These are phyloP conservation scores for Drosophila nebulosa DNA, from an alignment of 1,140 invertebrate genomes.

Conservation along the genomic window DNA sequence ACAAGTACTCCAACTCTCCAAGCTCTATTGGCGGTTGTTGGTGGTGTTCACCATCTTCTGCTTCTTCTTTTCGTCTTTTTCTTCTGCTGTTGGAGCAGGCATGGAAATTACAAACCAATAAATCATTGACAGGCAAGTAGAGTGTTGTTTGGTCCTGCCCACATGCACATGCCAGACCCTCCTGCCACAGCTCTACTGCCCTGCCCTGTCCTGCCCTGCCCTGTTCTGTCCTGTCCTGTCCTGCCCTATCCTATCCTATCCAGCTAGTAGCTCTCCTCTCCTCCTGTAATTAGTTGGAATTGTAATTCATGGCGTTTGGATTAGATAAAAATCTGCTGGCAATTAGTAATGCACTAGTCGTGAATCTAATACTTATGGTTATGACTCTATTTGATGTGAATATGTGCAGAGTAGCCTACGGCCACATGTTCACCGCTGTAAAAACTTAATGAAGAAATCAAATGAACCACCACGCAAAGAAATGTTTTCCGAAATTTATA, in stretches of 20 bases:
- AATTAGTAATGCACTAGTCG: slow-evolving; percentile 70
- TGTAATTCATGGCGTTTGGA: slow-evolving; percentile 75
- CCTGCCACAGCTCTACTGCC: slow-evolving; percentile 25
- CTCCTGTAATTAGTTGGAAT: slow-evolving; percentile 74
- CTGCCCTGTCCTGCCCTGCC: slow-evolving; percentile 4
- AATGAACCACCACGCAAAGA: background rate
- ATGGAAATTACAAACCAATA: slow-evolving; percentile 78
- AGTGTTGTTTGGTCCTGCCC: slow-evolving; percentile 20
- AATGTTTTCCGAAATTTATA: too few species aligned
- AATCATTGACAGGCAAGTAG: slow-evolving; percentile 57
- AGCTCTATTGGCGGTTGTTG: background rate
- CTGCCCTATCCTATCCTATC: background rate
- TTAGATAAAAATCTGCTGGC: slow-evolving; percentile 76
- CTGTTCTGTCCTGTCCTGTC: background rate
- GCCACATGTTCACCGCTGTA: background rate
- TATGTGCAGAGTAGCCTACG: background rate
- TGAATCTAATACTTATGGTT: slow-evolving; percentile 50
- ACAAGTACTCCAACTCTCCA: slow-evolving; percentile 8
- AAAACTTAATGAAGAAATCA: background rate
- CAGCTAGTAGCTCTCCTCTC: slow-evolving; percentile 8
- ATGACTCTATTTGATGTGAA: slow-evolving; percentile 50
- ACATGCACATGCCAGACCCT: slow-evolving; percentile 20
- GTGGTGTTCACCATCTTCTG: background rate
- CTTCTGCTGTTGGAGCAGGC: slow-evolving; percentile 42
- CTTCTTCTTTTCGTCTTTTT: background rate